These are phyloP conservation scores for Brachionus sp. DNA, from an alignment of 1,140 invertebrate genomes.

Conservation along the genomic window DNA sequence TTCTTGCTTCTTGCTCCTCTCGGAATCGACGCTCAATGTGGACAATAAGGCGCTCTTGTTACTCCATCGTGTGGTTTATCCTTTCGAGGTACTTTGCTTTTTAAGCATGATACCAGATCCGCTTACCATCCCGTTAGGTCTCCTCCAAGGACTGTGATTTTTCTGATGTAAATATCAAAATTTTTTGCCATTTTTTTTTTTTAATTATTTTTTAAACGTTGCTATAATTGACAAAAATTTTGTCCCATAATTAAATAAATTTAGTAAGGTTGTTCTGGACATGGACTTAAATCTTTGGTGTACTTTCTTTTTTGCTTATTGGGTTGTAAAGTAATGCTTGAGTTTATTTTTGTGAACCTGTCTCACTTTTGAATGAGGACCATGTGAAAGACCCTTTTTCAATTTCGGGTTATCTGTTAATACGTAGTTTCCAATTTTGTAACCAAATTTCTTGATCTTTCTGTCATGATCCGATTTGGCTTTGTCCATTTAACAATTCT, in stretches of 20 bases:
- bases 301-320: not conserved
- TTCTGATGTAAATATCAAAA: too few relatives aligned
- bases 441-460: not conserved
- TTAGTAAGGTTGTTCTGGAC: not conserved
- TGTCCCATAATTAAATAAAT: not conserved
- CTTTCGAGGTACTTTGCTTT: too few relatives aligned
- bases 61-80: too few relatives aligned
- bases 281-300: not conserved
- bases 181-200: too few relatives aligned
- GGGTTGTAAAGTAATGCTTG: not conserved
- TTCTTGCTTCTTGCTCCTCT: too few relatives aligned
- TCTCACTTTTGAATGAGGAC: not conserved
- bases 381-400: not conserved
- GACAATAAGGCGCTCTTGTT: too few relatives aligned
- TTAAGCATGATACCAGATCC: too few relatives aligned
- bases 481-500: not conserved
- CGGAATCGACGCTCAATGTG: too few relatives aligned
- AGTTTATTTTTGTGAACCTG: not conserved
- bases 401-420: not conserved
- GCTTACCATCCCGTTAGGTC: too few relatives aligned
- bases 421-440: too few relatives aligned
- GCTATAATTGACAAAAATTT: not conserved
- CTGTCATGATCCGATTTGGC: not conserved
- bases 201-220: too few relatives aligned
- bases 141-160: too few relatives aligned